Evolutionary conservation across 2,888 invertebrate species (phyloP).

Genomic region (Drosophila yooni): DNA sequence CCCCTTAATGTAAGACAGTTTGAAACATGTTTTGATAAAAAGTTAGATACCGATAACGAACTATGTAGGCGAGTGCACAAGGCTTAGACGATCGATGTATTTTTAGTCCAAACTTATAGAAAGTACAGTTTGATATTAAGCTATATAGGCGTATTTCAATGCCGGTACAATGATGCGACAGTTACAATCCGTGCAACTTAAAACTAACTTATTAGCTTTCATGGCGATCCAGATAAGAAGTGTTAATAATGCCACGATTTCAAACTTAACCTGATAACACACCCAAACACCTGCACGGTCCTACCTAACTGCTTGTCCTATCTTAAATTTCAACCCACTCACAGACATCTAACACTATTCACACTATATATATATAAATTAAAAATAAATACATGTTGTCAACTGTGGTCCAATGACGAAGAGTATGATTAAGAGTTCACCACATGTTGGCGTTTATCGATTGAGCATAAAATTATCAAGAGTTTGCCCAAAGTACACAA

Average conservation of each 20-base stretch:
- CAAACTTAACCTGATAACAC: constrained; percentile 22
- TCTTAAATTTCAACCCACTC: constrained; percentile 18
- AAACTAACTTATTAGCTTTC: constrained; percentile 38
- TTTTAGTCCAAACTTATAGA: constrained; percentile 2
- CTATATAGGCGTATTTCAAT: constrained; percentile 17
- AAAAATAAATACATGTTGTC: neutral
- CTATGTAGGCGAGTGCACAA: neutral
- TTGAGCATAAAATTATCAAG: neutral
- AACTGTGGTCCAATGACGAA: neutral
- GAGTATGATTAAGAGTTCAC: neutral
- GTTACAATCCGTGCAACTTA: constrained; percentile 15
- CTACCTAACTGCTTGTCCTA: constrained; percentile 19
- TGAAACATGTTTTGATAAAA: neutral
- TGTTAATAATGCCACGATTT: constrained; percentile 31
- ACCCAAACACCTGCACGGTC: neutral
- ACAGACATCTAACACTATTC: neutral
- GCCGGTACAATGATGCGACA: constrained; percentile 23
- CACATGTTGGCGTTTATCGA: neutral
- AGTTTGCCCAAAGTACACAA: neutral
- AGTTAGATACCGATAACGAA: neutral
- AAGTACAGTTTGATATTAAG: constrained; percentile 25
- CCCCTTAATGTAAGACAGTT: neutral
- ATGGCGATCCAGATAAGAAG: constrained; percentile 18
- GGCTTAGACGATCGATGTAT: constrained; percentile 14
- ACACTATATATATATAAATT: neutral